Percentiles rank a stretch among this genome's conserved stretches.
Conservation (phyloP, 2,797 vertebrate species). For the Cephalopachus bancanus region DNA sequence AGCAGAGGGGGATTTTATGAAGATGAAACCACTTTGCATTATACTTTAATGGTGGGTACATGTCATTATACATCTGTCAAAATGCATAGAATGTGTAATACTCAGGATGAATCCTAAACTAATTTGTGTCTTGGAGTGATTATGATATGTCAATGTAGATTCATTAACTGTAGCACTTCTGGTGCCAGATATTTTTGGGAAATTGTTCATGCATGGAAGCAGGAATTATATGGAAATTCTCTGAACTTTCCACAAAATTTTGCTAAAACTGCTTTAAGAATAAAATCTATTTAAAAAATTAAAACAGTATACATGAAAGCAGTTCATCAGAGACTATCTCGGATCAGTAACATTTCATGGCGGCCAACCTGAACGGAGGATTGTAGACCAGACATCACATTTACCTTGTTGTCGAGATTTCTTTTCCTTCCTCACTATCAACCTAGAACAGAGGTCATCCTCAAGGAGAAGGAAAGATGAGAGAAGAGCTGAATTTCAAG, state of each 20-base stretch:
- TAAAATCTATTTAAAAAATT: not conserved
- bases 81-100: not conserved
- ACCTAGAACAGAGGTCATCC: not conserved
- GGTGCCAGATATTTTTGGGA: no score
- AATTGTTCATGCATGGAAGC: not conserved
- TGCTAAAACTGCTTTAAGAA: not conserved
- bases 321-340: not conserved
- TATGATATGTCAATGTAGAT: not conserved
- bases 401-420: not conserved
- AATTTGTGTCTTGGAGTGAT: not conserved
- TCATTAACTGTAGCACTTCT: not conserved
- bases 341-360: accelerated
- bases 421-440: not conserved
- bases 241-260: not conserved
- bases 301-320: not conserved
- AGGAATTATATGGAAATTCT: no score
- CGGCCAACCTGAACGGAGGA: not conserved
- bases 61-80: not conserved
- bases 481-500: not conserved
- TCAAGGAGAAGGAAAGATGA: not conserved
- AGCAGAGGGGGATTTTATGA: not conserved
- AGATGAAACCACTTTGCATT: not conserved
- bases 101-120: not conserved
- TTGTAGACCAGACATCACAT: not conserved
- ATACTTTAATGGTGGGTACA: not conserved